Evolutionary conservation across 2,113 vertebrate genomes (phyloP).

Genomic region (Tragelaphus buxtoni): DNA sequence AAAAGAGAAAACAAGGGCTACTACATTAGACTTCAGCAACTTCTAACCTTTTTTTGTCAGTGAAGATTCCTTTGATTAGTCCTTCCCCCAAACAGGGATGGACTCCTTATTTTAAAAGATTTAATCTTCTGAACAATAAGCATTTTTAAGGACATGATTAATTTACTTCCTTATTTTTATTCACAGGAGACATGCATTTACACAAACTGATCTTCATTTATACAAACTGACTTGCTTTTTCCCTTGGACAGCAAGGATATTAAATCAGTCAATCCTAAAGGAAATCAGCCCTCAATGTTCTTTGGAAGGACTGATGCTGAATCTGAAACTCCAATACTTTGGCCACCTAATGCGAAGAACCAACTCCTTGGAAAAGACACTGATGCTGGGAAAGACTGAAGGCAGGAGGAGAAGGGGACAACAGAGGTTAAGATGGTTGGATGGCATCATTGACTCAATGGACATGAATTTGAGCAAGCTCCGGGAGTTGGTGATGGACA

Average conservation of each 20-base stretch:
- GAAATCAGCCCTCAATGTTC: not conserved
- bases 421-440: not conserved
- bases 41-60: not conserved
- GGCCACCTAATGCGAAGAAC: not conserved
- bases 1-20: not conserved
- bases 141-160: not conserved
- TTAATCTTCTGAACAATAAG: not conserved
- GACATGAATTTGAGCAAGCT: not conserved
- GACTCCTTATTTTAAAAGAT: not conserved
- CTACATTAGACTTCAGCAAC: not conserved
- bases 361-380: not conserved
- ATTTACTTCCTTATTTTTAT: slow-evolving; percentile 1
- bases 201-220: not conserved
- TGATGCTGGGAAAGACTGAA: not conserved
- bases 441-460: not conserved
- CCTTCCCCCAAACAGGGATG: not conserved
- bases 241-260: not conserved
- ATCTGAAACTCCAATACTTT: not conserved
- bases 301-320: not conserved
- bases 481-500: not conserved
- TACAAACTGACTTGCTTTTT: not conserved
- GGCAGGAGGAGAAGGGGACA: not conserved
- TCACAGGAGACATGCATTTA: not conserved
- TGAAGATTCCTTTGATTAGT: not conserved
- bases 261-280: not conserved